Conservation (phyloP, 2,797 vertebrate species). For the Hephaestus fuliginosus region DNA sequence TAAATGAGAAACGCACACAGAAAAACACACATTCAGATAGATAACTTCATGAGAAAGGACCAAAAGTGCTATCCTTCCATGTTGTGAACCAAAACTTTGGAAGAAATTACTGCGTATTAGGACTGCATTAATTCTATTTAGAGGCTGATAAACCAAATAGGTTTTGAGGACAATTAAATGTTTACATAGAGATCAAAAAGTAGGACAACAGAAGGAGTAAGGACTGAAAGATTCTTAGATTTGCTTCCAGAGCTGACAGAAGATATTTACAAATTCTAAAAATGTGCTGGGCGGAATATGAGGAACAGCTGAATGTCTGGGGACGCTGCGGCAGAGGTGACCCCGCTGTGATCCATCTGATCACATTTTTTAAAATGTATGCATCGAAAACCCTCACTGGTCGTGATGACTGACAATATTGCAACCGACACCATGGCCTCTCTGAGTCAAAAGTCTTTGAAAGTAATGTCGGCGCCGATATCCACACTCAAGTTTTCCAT, state of each 20-base stretch:
- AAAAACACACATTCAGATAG: neutral
- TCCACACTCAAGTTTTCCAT: neutral
- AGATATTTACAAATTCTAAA: neutral
- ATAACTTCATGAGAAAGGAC: neutral
- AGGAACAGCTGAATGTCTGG: neutral
- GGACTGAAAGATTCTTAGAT: neutral
- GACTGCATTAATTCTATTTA: neutral
- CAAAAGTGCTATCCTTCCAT: neutral
- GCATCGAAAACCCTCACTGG: neutral
- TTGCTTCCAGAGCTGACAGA: neutral
- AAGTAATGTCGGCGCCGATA: neutral
- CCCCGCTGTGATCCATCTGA: slow-evolving; percentile 3
- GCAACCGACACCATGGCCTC: neutral
- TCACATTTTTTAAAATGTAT: neutral
- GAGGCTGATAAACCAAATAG: no score
- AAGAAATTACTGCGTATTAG: neutral
- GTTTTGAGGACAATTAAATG: no score
- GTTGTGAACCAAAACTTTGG: neutral
- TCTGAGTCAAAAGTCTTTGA: neutral
- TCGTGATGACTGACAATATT: neutral
- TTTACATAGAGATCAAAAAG: neutral
- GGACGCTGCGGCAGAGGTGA: slow-evolving; percentile 6
- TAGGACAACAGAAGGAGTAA: neutral
- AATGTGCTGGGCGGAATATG: slow-evolving; percentile 6
- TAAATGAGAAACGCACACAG: no score